Percentiles rank a stretch among this genome's conserved stretches.
These are phyloP conservation scores for Heteractis magnifica DNA, from an alignment of 92 coral and sea anemone genomes.

Conservation along the genomic window DNA sequence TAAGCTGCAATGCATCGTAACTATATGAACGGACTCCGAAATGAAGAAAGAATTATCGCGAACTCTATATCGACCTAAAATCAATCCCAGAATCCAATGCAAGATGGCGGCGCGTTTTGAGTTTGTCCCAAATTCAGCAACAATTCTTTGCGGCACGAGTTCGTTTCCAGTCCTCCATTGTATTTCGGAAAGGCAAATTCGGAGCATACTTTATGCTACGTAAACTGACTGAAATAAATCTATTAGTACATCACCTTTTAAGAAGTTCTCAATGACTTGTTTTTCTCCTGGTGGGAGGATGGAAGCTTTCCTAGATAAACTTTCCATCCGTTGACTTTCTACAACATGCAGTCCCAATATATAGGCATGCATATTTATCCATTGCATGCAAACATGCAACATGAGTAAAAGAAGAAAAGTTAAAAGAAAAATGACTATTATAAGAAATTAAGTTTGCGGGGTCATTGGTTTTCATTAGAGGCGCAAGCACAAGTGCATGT, in stretches of 20 bases:
- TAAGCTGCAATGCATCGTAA: too few species aligned
- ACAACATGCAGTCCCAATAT: background rate
- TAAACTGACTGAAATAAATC: too few species aligned
- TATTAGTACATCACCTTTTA: slow-evolving; percentile 28
- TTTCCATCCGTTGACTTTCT: slow-evolving; percentile 23
- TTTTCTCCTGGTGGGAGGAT: slow-evolving; percentile 24
- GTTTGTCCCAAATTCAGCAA: too few species aligned
- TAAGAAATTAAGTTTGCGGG: background rate
- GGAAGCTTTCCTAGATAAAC: background rate
- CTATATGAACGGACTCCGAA: too few species aligned
- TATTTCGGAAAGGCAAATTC: too few species aligned
- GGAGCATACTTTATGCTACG: background rate
- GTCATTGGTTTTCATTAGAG: background rate
- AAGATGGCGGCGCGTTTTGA: too few species aligned
- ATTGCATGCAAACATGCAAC: background rate
- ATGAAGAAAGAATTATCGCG: too few species aligned
- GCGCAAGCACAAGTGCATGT: background rate
- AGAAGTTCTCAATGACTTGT: slow-evolving; percentile 2
- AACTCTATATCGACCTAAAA: too few species aligned
- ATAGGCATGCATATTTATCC: background rate
- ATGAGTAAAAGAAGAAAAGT: background rate
- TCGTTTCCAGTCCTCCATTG: too few species aligned
- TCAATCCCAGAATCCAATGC: too few species aligned
- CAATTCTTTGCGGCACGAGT: too few species aligned
- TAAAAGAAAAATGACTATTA: background rate